These are phyloP conservation scores for Drosophila subsilvestris DNA, from an alignment of 2,888 invertebrate genomes.

Conservation along the genomic window DNA sequence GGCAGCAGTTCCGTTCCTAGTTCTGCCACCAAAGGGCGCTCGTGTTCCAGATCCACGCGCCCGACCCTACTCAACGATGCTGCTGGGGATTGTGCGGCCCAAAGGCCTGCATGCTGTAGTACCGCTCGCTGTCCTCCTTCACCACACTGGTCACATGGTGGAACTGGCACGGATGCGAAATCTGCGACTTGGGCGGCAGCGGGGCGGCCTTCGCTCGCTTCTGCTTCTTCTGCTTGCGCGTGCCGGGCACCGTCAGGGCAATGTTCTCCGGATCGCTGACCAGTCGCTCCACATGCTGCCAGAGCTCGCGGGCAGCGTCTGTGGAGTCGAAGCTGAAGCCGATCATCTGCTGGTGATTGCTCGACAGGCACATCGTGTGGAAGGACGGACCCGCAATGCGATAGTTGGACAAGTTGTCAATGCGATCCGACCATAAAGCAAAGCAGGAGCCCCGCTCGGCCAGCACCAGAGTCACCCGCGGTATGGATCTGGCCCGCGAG, in stretches of 20 bases:
- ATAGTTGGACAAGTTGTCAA: conserved; percentile 91
- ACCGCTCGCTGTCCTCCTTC: conserved; percentile 87
- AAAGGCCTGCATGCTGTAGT: conserved; percentile 88
- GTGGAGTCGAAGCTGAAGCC: conserved; percentile 92
- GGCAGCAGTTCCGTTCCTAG: conserved; percentile 38
- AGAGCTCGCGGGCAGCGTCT: conserved; percentile 89
- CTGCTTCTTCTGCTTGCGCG: conserved; percentile 85
- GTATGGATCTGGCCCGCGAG: conserved; percentile 88
- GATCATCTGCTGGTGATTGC: conserved; percentile 90
- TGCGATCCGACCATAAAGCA: conserved; percentile 91
- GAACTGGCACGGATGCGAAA: conserved; percentile 93
- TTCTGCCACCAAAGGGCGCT: conserved; percentile 78
- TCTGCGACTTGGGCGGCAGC: conserved; percentile 91
- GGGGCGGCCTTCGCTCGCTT: conserved; percentile 86
- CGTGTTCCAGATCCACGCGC: conserved; percentile 77
- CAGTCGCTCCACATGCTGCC: conserved; percentile 88
- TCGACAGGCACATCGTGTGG: conserved; percentile 92
- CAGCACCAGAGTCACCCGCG: conserved; percentile 89
- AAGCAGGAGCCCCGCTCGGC: conserved; percentile 93
- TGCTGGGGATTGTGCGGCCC: conserved; percentile 82
- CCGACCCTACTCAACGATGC: conserved; percentile 80
- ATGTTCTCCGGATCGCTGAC: conserved; percentile 92
- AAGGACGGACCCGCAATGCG: conserved; percentile 89
- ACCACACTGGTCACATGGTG: conserved; percentile 92
- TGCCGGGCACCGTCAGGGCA: conserved; percentile 88